Evolutionary conservation across 2,888 invertebrate species (phyloP), one percentile per base, ranked within the genome.

Genomic region (Torymus tubicola): DNA sequence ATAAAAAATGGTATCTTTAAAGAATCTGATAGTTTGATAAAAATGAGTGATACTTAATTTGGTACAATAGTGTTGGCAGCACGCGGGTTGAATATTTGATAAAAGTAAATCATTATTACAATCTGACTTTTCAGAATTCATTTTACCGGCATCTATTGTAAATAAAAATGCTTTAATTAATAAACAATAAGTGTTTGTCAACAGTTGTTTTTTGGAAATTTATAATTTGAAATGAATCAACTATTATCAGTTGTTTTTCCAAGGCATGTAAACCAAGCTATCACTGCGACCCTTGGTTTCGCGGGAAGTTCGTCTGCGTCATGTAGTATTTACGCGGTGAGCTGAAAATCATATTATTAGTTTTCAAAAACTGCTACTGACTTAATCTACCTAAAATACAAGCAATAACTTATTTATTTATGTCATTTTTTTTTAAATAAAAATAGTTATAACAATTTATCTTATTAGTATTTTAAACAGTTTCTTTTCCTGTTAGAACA

Each of bases 261-360:
- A 64, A 42, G 52, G 50, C 16, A 80, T 42, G 50, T 78, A 77
- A 83, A 81, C 77, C 79, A 81, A 81, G 57, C 50, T 75, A 5
- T 70, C 55, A 3, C n/a, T 65, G 21, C 83, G 83, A 57, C 80
- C 80, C 74, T 84, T 85, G 69, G 75, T 53, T 77, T 83, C 83
- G 2, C 81, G 82, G 21, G 52, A 18, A 60, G 67, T 21, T 75
- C 83, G 84, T 82, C 74, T 87, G 71, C 86, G 90, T 91, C 91
- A 91, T 87, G 91, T 90, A 70, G 89, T 88, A 78, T 90, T 91
- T 52, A 91, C 91, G 86, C 90, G 90, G 84, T 91, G 92, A 60
- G 91, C 91, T 90, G 84, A 85, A 88, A 80, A 64, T 64, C 12
- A 68, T 31, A 67, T 12, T 10, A 61, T 42, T 14, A 65, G 31